Evolutionary conservation across 2,888 invertebrate genomes (phyloP), one percentile per base, ranked within the genome.

Genomic region (Notodonta dromedarius): DNA sequence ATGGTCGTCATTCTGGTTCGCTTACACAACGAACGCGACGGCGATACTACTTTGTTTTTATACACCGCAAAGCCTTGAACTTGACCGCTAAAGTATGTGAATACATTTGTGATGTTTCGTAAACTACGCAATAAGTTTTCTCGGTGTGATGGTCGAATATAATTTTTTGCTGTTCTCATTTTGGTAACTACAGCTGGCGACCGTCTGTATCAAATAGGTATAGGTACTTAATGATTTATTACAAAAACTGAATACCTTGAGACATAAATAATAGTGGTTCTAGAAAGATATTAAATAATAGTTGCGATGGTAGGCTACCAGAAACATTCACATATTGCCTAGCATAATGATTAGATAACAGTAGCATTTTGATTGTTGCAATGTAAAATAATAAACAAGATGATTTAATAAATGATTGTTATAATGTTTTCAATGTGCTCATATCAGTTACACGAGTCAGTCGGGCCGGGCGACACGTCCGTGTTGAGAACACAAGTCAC

Each of bases 11-110:
- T 73, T 73, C 73, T 76, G 64, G 65, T 57, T 73, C 56, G 62
- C 66, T 71, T 69, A 69, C 70, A 76, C 71, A 62, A 62, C 60
- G 56, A 57, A 9, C 60, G 59, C 57, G 58, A 50, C 39, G 55
- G 56, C n/a, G 53, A 50, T 48, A 66, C 55, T 55, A 55, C 55
- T 55, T 69, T 73, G 71, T 71, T 71, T 72, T 68, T 65, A 65
- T 66, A 60, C 52, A 35, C 58, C 56, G 52, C 62, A 57, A 55
- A 59, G 62, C 80, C 82, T 80, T 81, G 78, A 76, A 81, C 80
- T 79, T 80, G 80, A 77, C 82, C 74, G 72, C 66, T 66, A 40
- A 48, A 54, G 56, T 57, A 56, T 58, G 60, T 57, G 59, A 61
- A 62, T 56, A 56, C 59, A 59, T 58, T 62, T 56, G 61, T 50